Percentiles rank a stretch among this genome's conserved stretches.
Evolutionary conservation across 2,113 vertebrate species (phyloP).

Genomic region (Helogale parvula): DNA sequence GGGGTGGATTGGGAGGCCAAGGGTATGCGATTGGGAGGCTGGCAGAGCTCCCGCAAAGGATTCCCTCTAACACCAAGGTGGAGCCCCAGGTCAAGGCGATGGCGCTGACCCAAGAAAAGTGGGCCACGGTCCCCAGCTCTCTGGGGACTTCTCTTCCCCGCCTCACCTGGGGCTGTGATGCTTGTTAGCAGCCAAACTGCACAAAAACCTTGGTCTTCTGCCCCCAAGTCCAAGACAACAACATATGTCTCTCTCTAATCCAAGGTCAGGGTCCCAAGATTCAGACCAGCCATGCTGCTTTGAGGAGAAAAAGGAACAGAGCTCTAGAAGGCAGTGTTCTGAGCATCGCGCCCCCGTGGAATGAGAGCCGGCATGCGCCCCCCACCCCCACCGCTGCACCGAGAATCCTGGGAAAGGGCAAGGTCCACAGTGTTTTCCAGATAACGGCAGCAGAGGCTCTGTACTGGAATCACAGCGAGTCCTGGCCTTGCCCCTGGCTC

Average conservation of each 20-base stretch:
- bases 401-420: not conserved
- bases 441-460: slow-evolving; percentile 31
- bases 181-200: not conserved
- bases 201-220: not conserved
- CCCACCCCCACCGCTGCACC: not conserved
- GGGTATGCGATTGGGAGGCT: not conserved
- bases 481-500: slow-evolving; percentile 55
- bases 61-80: not conserved
- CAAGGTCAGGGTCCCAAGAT: not conserved
- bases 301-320: not conserved
- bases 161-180: not conserved
- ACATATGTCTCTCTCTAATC: not conserved
- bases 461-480: slow-evolving; percentile 10
- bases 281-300: not conserved
- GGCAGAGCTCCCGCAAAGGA: not conserved
- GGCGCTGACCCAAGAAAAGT: not conserved
- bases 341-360: rapidly evolving
- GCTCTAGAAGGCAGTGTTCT: not conserved
- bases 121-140: not conserved
- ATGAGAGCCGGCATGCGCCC: not conserved
- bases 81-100: not conserved
- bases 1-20: not conserved
- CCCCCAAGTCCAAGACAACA: not conserved
- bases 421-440: not conserved
- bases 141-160: not conserved